Conservation (phyloP, 64 coral and sea anemone genomes). For the Cladopsammia gracilis region DNA sequence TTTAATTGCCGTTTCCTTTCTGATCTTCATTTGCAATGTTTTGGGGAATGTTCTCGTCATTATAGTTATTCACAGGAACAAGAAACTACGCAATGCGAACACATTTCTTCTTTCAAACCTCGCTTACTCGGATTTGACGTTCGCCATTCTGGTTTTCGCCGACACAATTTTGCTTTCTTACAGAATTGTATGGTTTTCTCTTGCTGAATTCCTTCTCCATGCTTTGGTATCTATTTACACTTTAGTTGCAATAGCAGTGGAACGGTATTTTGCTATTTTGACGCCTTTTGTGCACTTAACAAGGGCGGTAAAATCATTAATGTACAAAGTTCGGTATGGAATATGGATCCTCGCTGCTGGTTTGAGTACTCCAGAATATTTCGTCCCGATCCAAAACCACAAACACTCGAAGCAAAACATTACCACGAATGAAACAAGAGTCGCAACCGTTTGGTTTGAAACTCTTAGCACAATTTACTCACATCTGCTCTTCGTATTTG, state of each 20-base stretch:
- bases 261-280: constrained; percentile 49
- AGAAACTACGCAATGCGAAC: not conserved
- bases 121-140: not conserved
- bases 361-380: not conserved
- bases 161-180: not conserved
- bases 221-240: not conserved
- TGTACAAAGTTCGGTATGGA: not conserved
- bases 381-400: not conserved
- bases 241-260: constrained; percentile 20
- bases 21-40: not conserved
- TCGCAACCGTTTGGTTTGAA: not conserved
- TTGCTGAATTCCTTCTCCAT: not conserved
- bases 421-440: not conserved
- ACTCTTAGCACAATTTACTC: not conserved
- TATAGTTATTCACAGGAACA: not conserved
- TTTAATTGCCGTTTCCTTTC: not conserved
- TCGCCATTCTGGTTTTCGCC: not conserved
- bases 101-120: not conserved
- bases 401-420: not conserved
- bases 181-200: not conserved
- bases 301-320: not conserved
- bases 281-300: constrained; percentile 43
- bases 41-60: constrained; percentile 1
- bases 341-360: constrained; percentile 13
- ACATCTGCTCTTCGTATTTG: not conserved